These are phyloP conservation scores for Pyrocoelia pectoralis DNA, from an alignment of 2,888 invertebrate genomes.

Conservation along the genomic window DNA sequence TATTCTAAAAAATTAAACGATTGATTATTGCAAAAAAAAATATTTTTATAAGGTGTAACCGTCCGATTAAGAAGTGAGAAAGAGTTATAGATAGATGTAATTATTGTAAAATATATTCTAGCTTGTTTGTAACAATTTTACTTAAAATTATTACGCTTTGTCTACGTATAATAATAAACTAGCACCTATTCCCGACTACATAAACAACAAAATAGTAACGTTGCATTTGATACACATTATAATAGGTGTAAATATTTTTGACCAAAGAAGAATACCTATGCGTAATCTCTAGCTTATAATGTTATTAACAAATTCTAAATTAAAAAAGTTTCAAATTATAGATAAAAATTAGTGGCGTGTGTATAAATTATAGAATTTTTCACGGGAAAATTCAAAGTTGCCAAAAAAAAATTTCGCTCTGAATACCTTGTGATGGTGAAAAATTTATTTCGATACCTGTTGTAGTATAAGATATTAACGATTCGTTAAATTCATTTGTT, in stretches of 20 bases:
- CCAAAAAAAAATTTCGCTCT: background rate
- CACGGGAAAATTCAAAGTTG: background rate
- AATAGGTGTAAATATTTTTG: background rate
- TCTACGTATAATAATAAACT: background rate
- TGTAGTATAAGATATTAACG: background rate
- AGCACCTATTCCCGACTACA: background rate
- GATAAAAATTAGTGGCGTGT: no score
- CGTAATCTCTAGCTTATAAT: background rate
- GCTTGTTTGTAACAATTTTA: background rate
- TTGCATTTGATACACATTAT: background rate
- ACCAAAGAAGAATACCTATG: background rate
- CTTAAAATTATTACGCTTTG: background rate
- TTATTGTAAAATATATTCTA: background rate
- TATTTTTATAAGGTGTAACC: slow-evolving; percentile 19
- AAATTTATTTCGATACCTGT: background rate
- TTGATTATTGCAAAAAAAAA: background rate
- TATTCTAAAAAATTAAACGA: background rate
- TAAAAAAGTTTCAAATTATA: background rate
- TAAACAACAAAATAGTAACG: background rate
- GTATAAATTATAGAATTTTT: no score
- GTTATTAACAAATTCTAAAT: background rate
- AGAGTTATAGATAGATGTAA: background rate
- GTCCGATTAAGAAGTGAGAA: slow-evolving; percentile 23
- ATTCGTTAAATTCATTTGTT: background rate
- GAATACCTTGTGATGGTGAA: background rate